Conservation (phyloP, 2,888 invertebrate genomes). For the Dasypogon diadema region DNA sequence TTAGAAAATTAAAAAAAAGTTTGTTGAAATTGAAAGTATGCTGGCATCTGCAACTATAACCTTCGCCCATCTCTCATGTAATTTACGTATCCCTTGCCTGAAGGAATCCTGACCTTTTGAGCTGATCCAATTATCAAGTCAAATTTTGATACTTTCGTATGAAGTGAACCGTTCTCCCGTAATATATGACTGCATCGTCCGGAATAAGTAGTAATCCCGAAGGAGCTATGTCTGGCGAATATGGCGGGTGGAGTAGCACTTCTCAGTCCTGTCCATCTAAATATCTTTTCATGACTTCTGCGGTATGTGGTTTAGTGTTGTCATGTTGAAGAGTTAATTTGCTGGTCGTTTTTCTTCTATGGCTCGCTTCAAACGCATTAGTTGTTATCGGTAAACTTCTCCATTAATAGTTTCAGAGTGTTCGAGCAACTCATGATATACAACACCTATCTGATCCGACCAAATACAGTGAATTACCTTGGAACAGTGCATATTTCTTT, state of each 20-base stretch:
- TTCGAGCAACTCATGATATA: conserved; percentile 2
- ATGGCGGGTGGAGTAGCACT: too few relatives aligned
- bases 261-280: not conserved
- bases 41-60: not conserved
- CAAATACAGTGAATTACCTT: conserved; percentile 30
- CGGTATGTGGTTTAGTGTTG: not conserved
- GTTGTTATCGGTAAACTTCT: not conserved
- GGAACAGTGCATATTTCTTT: not conserved
- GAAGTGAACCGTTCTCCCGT: not conserved
- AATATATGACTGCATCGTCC: not conserved
- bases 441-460: conserved; percentile 10
- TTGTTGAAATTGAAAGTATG: not conserved
- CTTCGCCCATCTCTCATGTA: not conserved
- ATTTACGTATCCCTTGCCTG: not conserved
- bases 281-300: not conserved
- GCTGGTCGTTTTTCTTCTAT: not conserved
- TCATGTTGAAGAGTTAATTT: not conserved
- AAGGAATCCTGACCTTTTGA: not conserved
- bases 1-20: not conserved
- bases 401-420: not conserved
- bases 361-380: not conserved
- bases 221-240: not conserved
- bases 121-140: not conserved
- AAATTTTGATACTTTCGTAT: not conserved
- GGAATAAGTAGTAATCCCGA: not conserved